Base-by-base conservation (phyloP, 2,888 invertebrate genomes). In the Rhogogaster chlorosoma region DNA sequence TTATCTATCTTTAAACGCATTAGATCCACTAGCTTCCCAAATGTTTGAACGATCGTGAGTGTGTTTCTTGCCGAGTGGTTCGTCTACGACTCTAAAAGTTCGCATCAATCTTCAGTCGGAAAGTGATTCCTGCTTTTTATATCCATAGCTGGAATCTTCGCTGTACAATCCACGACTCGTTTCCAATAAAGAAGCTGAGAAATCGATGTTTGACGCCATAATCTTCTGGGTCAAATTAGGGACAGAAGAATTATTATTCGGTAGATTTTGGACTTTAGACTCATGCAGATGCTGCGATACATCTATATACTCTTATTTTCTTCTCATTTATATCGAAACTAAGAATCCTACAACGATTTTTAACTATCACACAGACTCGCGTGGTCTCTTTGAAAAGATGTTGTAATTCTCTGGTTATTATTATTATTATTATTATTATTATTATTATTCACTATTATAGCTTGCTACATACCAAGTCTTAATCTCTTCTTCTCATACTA, bases 81-180 rank as follows among this genome's bases (percentile, higher is more conserved):
- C 0, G 61, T 61, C 61, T 61, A 61, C 61, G 22, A 9, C 9
- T 61, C 61, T 61, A 22, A n/a, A 61, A 61, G 61, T 61, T 61
- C 22, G n/a, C 61, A 61, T 61, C 61, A 61, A 61, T 61, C 61
- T 61, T 61, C n/a, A 61, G 22, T n/a, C 61, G 7, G 61, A 61
- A 26, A 61, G 22, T 22, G 22, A 61, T 61, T 61, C n/a, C 61
- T 61, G 4, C 61, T 61, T 18, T 2, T 61, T 9, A 38, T 9
- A 38, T 38, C 7, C 9, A 38, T 38, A 38, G 38, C 38, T 38
- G 7, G 9, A 38, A 7, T 38, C 9, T 9, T 38, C 38, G 38
- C 1, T 10, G 9, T 61, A 61, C 5, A 53, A 18, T 15, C 10
- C 10, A 5, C 7, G 53, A 18, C 53, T 7, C 15, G n/a, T 0